These are phyloP conservation scores for Ameiurus melas DNA, from an alignment of 2,113 vertebrate species.

Conservation along the genomic window DNA sequence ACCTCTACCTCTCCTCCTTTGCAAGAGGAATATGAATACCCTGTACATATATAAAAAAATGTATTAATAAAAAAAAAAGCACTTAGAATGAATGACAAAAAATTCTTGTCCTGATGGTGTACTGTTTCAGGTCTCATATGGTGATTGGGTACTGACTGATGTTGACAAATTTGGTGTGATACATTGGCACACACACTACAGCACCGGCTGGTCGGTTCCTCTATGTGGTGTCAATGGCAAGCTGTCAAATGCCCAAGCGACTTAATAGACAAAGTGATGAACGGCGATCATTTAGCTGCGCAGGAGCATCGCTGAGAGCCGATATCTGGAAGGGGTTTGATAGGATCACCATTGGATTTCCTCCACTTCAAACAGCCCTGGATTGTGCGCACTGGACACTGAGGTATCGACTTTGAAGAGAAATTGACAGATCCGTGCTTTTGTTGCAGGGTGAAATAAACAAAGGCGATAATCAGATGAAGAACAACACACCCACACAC, in stretches of 20 bases:
- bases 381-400: slow-evolving; percentile 16
- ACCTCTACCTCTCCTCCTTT: not conserved
- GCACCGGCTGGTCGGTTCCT: not conserved
- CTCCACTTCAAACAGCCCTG: slow-evolving; percentile 23
- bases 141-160: slow-evolving; percentile 46
- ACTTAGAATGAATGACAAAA: not conserved
- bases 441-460: slow-evolving; percentile 39
- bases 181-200: slow-evolving; percentile 33
- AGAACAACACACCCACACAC: slow-evolving; percentile 2
- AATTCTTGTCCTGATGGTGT: not conserved
- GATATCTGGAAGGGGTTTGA: slow-evolving; percentile 54
- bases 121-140: not conserved
- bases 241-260: slow-evolving; percentile 55
- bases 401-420: slow-evolving; percentile 36
- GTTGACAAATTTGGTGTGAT: slow-evolving; percentile 42
- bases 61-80: too few species aligned
- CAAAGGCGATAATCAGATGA: slow-evolving; percentile 35
- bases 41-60: not conserved
- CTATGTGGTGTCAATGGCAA: slow-evolving; percentile 36
- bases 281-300: slow-evolving; percentile 50
- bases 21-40: not conserved
- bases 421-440: slow-evolving; percentile 49
- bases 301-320: slow-evolving; percentile 54
- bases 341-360: slow-evolving; percentile 61
- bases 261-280: slow-evolving; percentile 60